Evolutionary conservation across 2,113 vertebrate species (phyloP).

Genomic region (Vanacampus margaritifer): DNA sequence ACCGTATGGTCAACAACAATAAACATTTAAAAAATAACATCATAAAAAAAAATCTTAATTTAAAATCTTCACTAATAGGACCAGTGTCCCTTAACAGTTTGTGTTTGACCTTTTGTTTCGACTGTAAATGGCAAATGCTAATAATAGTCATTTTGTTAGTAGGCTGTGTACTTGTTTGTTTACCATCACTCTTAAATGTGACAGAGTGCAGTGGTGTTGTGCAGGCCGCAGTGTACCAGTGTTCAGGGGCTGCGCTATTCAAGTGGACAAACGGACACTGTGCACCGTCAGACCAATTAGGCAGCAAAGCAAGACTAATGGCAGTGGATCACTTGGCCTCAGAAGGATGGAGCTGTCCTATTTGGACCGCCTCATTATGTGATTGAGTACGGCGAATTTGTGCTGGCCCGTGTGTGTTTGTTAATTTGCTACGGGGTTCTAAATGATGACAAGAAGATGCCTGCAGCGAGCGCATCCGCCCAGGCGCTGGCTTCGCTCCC

Average conservation of each 20-base stretch:
- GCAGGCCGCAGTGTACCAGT: conserved; percentile 19
- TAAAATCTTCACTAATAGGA: not conserved
- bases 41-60: no score
- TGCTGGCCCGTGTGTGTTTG: conserved; percentile 24
- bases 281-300: conserved; percentile 67
- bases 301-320: conserved; percentile 71
- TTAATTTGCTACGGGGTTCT: conserved; percentile 39
- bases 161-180: conserved; percentile 21
- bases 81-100: not conserved
- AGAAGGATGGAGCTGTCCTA: conserved; percentile 66
- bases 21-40: not conserved
- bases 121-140: not conserved
- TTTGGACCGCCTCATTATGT: conserved; percentile 51
- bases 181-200: conserved; percentile 25
- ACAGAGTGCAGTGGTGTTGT: conserved; percentile 5
- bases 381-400: conserved; percentile 52
- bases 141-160: not conserved
- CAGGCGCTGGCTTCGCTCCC: conserved; percentile 28
- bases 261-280: conserved; percentile 49
- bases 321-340: conserved; percentile 58
- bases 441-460: conserved; percentile 64
- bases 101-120: not conserved
- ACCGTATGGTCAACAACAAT: not conserved
- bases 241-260: conserved; percentile 28
- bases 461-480: conserved; percentile 37